A percentile compares a stretch with the other conserved stretches of the same genome.
Evolutionary conservation across 2,797 vertebrate genomes (phyloP).

Genomic region (Gymnocypris eckloni): DNA sequence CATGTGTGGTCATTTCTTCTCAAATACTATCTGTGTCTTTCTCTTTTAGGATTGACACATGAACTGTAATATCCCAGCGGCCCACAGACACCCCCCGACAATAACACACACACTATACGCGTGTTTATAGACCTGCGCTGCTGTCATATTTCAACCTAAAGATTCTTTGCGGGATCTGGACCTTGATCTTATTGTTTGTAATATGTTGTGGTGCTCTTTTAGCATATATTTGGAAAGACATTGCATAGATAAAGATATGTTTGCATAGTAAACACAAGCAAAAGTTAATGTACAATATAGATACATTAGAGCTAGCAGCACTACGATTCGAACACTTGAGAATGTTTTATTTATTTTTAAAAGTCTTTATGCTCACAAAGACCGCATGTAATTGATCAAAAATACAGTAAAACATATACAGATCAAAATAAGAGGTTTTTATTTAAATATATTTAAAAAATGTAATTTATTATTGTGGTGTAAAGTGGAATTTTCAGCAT

Average conservation of each 20-base stretch:
- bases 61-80: slow-evolving; percentile 43
- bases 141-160: slow-evolving; percentile 12
- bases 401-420: not conserved
- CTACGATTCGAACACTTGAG: not conserved
- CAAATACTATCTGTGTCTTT: slow-evolving; percentile 39
- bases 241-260: not conserved
- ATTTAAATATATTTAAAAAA: not conserved
- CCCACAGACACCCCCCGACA: slow-evolving; percentile 14
- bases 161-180: not conserved
- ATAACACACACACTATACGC: not conserved
- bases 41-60: slow-evolving; percentile 50
- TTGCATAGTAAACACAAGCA: not conserved
- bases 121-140: slow-evolving; percentile 7
- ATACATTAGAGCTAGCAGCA: not conserved
- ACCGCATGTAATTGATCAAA: not conserved
- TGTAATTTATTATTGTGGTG: not conserved
- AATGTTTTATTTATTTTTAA: not conserved
- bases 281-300: not conserved
- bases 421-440: not conserved
- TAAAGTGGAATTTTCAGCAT: not conserved
- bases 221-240: not conserved
- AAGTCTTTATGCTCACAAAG: not conserved
- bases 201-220: not conserved
- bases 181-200: slow-evolving; percentile 14
- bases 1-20: slow-evolving; percentile 43